These are phyloP conservation scores for Taphrorychus bicolor DNA, from an alignment of 2,888 invertebrate species.

Conservation along the genomic window DNA sequence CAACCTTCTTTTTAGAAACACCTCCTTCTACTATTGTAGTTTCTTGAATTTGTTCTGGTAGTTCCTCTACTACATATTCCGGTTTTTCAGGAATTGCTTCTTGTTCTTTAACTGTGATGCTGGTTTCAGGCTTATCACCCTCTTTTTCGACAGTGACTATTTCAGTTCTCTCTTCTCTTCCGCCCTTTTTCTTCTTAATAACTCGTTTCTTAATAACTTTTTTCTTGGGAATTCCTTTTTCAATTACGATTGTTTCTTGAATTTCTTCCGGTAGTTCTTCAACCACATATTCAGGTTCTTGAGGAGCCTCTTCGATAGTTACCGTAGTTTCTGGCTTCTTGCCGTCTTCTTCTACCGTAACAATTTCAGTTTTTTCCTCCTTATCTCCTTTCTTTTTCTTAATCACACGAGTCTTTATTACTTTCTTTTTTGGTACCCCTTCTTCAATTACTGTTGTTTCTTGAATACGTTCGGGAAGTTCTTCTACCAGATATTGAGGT, in stretches of 20 bases:
- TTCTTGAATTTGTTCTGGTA: conserved; percentile 51
- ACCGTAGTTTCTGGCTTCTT: conserved; percentile 49
- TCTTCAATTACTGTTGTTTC: conserved; percentile 45
- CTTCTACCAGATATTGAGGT: conserved; percentile 45
- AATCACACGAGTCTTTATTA: conserved; percentile 53
- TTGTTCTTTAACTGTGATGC: conserved; percentile 51
- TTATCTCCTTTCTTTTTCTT: conserved; percentile 49
- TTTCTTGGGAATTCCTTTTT: conserved; percentile 44
- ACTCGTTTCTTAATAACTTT: conserved; percentile 55
- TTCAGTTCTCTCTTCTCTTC: conserved; percentile 54
- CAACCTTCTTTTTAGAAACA: conserved; percentile 35
- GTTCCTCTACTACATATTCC: conserved; percentile 42
- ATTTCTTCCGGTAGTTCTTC: conserved; percentile 43
- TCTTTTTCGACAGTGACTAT: conserved; percentile 52
- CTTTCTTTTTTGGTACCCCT: conserved; percentile 37
- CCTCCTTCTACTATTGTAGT: conserved; percentile 46
- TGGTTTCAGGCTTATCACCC: conserved; percentile 54
- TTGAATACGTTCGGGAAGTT: conserved; percentile 51
- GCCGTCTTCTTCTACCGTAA: conserved; percentile 55
- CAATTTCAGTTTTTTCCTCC: conserved; percentile 49
- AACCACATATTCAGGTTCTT: conserved; percentile 13
- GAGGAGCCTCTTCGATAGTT: conserved; percentile 45
- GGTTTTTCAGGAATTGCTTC: conserved; percentile 43
- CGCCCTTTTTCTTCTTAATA: conserved; percentile 57
- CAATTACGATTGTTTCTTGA: conserved; percentile 44